Conservation (phyloP, 2,888 invertebrate species). For the Cheilosia impressa region DNA sequence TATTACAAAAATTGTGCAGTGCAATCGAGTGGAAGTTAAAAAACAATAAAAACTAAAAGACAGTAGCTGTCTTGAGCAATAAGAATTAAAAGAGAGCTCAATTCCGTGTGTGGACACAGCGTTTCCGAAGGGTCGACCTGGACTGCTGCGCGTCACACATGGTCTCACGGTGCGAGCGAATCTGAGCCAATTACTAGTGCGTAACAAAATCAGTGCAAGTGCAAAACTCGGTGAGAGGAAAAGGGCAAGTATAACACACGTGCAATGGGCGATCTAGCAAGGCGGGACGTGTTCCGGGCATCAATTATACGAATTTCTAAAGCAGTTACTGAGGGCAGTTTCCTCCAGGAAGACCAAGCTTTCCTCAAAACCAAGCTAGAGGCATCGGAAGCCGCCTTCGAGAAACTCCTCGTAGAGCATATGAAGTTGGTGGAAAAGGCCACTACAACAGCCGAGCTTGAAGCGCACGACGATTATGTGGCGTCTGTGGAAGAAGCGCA, state of each 20-base stretch:
- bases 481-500: too few relatives aligned
- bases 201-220: neutral
- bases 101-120: conserved; percentile 4
- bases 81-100: neutral
- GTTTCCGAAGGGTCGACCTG: conserved; percentile 39
- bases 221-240: neutral
- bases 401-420: too few relatives aligned
- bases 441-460: too few relatives aligned
- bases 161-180: conserved; percentile 13
- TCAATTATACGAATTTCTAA: neutral
- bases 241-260: too few relatives aligned
- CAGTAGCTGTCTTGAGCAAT: neutral
- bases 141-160: conserved; percentile 3
- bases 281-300: conserved; percentile 2
- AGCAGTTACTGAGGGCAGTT: neutral
- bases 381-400: conserved; percentile 24
- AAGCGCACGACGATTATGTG: too few relatives aligned
- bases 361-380: conserved; percentile 7
- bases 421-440: too few relatives aligned
- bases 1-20: neutral
- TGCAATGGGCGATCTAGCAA: conserved; percentile 5
- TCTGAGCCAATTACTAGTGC: neutral
- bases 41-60: neutral
- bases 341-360: neutral
- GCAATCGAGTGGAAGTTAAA: neutral